These are phyloP conservation scores for Taxidea taxus DNA, from an alignment of 2,113 vertebrate genomes.

Conservation along the genomic window DNA sequence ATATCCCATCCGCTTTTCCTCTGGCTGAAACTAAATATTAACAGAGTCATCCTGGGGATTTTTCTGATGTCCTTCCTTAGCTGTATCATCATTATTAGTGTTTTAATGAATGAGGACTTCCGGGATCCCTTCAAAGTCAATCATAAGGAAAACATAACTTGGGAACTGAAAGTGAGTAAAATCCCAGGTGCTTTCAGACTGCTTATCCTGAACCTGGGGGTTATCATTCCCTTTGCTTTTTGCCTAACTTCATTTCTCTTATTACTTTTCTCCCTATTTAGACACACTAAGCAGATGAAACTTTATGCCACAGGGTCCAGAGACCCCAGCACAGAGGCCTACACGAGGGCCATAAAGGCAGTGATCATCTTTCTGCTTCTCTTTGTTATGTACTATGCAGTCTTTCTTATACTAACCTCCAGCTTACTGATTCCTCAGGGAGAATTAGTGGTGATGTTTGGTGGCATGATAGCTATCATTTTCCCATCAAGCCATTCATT, in stretches of 20 bases:
- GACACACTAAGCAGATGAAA: not conserved
- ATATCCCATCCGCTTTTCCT: conserved; percentile 9
- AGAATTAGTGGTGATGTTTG: not conserved
- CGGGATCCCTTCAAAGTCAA: not conserved
- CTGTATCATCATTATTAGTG: not conserved
- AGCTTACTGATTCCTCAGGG: not conserved
- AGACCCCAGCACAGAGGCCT: not conserved
- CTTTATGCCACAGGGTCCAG: not conserved
- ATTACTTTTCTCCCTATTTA: conserved; percentile 23
- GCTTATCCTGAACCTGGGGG: not conserved
- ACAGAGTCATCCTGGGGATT: not conserved
- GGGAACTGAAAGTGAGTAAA: not conserved
- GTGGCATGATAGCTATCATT: not conserved
- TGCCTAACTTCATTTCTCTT: not conserved
- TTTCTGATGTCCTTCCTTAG: not conserved
- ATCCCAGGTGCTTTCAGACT: not conserved
- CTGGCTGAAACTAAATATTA: conserved; percentile 40
- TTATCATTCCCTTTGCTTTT: not conserved
- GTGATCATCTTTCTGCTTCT: not conserved
- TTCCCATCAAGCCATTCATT: not conserved
- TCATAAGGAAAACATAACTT: not conserved
- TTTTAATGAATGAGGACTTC: not conserved
- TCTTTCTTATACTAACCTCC: not conserved
- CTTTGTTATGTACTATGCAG: not conserved
- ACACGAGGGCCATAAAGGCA: not conserved